phyloP scores from a whole-genome alignment of 2,888 invertebrate genomes.

The Smittia aterrima region DNA sequence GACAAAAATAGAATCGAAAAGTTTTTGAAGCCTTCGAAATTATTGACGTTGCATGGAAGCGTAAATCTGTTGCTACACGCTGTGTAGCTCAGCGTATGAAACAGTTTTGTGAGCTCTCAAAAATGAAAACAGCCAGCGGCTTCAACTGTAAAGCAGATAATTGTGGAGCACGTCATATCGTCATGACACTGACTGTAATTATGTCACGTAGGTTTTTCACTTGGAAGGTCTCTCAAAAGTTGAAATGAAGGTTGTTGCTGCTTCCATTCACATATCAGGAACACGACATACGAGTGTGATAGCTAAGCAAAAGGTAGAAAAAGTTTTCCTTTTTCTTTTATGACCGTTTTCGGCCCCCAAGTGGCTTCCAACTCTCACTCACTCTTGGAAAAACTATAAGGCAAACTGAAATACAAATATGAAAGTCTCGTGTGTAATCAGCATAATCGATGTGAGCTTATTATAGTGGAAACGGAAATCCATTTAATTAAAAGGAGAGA shows the following conservation, averaged over 20 bases:
- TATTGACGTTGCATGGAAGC: background rate
- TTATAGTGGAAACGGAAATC: background rate
- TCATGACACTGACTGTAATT: slow-evolving; percentile 1
- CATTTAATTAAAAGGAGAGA: slow-evolving; percentile 7
- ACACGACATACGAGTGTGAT: background rate
- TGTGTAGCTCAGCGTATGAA: background rate
- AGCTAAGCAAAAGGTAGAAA: background rate
- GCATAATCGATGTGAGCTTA: background rate
- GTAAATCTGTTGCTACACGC: slow-evolving; percentile 4
- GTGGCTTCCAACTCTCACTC: background rate
- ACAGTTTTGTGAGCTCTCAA: too few species aligned
- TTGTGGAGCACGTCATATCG: background rate
- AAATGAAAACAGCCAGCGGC: background rate
- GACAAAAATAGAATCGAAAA: too few species aligned
- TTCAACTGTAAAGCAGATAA: background rate
- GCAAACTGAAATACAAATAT: background rate
- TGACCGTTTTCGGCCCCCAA: too few species aligned
- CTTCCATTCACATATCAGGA: background rate
- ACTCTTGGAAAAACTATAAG: background rate
- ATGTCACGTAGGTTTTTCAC: slow-evolving; percentile 9
- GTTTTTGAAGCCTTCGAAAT: background rate
- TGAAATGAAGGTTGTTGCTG: background rate
- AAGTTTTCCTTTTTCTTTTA: background rate
- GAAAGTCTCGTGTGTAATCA: background rate
- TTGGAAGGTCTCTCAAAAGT: background rate